Base-by-base conservation (phyloP, 2,888 invertebrate species). In the Lasioglossum lativentre region DNA sequence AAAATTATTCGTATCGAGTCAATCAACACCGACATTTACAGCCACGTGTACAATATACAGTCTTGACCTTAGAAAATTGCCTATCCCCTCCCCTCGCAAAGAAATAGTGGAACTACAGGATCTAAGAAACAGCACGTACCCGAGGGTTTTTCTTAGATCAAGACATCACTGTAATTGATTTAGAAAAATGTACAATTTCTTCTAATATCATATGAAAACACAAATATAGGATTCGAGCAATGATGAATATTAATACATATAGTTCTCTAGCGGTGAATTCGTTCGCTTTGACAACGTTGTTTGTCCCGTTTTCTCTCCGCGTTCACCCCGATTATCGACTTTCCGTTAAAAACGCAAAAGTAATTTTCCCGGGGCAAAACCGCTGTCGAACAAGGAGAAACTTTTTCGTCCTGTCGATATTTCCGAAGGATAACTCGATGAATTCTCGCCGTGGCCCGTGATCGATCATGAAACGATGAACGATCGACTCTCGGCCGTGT, bases 221-320 rank as follows among this genome's bases (percentile, higher is more conserved):
- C 47, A 19, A 47, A 19, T 2, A 42, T 19, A 52, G 27, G 14
- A 23, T 45, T 56, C 34, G 72, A 72, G 45, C 4, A 70, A 63
- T 14, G 59, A 66, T 77, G 68, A 75, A 83, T 82, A 77, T 82
- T 83, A 80, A 75, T 75, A 40, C 27, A 8, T 0, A 4, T 27
- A 63, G 71, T 23, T 47, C 45, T 77, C 76, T 74, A n/a, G n/a
- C n/a, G n/a, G n/a, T 16, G 56, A 72, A 72, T 79, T 84, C 71
- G 66, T 78, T 83, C 80, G 34, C 52, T 66, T 74, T 63, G 85
- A 76, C 74, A 77, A 70, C 75, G 71, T 71, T 86, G 86, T 86
- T 85, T 83, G 42, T 38, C 34, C 6, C 56, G 2, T 23, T 70
- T 71, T 30, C 30, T 52, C 14, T 16, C 23, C 38, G 68, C 38